Evolutionary conservation across 92 coral and sea anemone genomes (phyloP).

Genomic region (Ricordea florida): DNA sequence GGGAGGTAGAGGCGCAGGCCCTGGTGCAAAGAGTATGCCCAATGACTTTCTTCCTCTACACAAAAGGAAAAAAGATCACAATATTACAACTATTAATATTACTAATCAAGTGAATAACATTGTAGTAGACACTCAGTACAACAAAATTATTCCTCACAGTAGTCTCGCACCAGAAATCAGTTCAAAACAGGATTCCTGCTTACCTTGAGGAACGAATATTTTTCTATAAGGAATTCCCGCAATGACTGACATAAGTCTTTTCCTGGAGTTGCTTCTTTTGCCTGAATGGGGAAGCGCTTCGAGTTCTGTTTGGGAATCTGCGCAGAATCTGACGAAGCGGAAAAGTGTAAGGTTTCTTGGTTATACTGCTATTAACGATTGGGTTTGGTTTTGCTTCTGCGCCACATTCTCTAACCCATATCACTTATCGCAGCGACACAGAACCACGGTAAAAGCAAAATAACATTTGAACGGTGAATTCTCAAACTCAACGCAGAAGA

Average conservation of each 20-base stretch:
- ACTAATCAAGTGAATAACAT: neutral
- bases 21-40: constrained; percentile 65
- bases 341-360: neutral
- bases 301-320: constrained; percentile 38
- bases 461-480: too few species aligned
- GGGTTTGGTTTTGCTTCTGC: too few species aligned
- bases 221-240: constrained; percentile 77
- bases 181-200: neutral
- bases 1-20: constrained; percentile 80
- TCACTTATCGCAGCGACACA: too few species aligned
- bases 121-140: neutral
- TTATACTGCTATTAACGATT: too few species aligned
- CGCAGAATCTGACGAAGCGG: constrained; percentile 62
- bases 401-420: too few species aligned
- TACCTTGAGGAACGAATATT: constrained; percentile 68
- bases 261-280: constrained; percentile 22
- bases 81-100: too few species aligned
- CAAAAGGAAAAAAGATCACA: neutral
- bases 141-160: neutral
- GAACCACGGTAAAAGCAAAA: too few species aligned
- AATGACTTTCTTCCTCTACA: constrained; percentile 84
- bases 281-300: constrained; percentile 14
- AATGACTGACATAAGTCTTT: constrained; percentile 43
- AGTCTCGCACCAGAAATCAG: neutral
- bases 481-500: too few species aligned